These are phyloP conservation scores for Agrotis ipsilon DNA, from an alignment of 2,888 invertebrate species.

Conservation along the genomic window DNA sequence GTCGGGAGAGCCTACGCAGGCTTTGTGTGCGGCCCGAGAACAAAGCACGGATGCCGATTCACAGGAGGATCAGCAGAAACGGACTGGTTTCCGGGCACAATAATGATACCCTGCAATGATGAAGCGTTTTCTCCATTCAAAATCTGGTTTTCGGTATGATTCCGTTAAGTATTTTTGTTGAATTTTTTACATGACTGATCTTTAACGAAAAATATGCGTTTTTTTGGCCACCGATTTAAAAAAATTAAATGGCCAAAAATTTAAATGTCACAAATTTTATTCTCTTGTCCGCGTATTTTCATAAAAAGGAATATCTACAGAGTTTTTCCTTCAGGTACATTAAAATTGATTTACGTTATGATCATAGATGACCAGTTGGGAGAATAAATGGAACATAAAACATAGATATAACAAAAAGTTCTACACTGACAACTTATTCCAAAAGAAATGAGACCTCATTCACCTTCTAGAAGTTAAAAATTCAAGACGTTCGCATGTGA, in stretches of 20 bases:
- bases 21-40: slow-evolving; percentile 27
- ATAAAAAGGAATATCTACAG: no score
- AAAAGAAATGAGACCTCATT: background rate
- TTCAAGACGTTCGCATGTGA: slow-evolving; percentile 64
- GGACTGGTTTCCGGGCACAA: slow-evolving; percentile 17
- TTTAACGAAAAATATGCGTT: no score
- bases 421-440: background rate
- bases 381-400: background rate
- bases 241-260: no score
- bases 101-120: slow-evolving; percentile 24
- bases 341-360: no score
- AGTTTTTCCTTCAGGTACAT: no score
- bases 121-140: slow-evolving; percentile 19
- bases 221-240: no score
- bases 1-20: background rate
- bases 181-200: background rate
- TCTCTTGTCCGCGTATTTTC: no score
- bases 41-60: slow-evolving; percentile 29
- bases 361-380: background rate
- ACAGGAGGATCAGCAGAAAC: slow-evolving; percentile 19
- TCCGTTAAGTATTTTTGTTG: background rate
- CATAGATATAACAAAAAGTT: background rate
- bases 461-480: slow-evolving; percentile 42
- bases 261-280: no score
- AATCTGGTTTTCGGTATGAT: background rate